Evolutionary conservation across 1,140 invertebrate genomes (phyloP), one percentile per base, ranked within the genome.

Genomic region (Monochamus saltuarius): DNA sequence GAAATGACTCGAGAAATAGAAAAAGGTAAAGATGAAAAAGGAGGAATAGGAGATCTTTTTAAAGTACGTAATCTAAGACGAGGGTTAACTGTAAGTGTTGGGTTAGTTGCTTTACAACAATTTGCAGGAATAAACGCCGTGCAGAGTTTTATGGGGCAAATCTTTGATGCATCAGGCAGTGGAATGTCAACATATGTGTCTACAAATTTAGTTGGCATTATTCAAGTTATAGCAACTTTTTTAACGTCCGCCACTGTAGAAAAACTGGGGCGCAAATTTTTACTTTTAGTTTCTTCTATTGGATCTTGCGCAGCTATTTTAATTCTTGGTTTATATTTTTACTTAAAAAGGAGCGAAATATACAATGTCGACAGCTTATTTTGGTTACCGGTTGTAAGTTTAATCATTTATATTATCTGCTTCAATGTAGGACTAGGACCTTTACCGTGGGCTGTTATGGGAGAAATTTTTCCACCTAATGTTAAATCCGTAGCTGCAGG

Each of bases 71-170:
- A 79, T 4, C 83, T 85, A 66, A 76, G 82, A 11, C 91, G 86
- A 74, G 89, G 86, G 7, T 72, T 94, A 9, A 58, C 86, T 6
- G 89, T 95, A 35, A 86, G 84, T 39, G 83, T 90, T 61, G 84
- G 85, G 10, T 78, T 95, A 0, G 92, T 95, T 89, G 78, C 91
- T 50, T 89, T 94, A 73, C 92, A 95, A 71, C 92, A 95, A 73
- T 77, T 94, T 19, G 87, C 86, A 54, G 91, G 92, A 40, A 89
- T 95, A 17, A 94, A 94, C 66, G 89, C 88, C 1, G 88, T 95
- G 16, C 87, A 92, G 58, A 93, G 93, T 73, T 94, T 93, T 66
- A 82, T 88, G 0, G 82, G 82, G 0, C 69, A 77, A 0, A 94
- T 96, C 53, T 94, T 95, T 66, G 61, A 81, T 42, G 79, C 75